Percentiles rank a stretch among this genome's conserved stretches.
phyloP scores from a whole-genome alignment of 2,888 invertebrate species.

The Orgyia antiqua region DNA sequence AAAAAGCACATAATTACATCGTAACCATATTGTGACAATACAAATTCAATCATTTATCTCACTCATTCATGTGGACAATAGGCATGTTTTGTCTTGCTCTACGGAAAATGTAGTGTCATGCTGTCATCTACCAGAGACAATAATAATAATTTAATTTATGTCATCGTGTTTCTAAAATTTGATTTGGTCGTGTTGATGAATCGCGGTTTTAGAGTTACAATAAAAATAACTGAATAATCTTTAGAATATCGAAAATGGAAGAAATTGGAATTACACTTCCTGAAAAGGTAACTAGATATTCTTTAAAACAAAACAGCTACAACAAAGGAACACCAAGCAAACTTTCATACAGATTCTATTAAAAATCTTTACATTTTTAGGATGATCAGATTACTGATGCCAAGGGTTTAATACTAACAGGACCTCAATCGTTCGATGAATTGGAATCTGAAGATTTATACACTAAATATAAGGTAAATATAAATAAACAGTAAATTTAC shows the following conservation, averaged over 20 bases:
- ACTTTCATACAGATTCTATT: not conserved
- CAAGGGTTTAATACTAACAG: constrained; percentile 82
- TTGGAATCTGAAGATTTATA: constrained; percentile 95
- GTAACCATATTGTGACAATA: too few relatives aligned
- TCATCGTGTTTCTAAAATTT: not conserved
- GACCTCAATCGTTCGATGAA: constrained; percentile 86
- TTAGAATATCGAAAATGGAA: constrained; percentile 81
- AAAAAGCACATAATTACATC: too few relatives aligned
- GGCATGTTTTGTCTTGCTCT: not conserved
- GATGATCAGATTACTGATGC: constrained; percentile 81
- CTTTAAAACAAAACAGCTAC: not conserved
- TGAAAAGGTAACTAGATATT: constrained; percentile 82
- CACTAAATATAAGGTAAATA: constrained; percentile 92
- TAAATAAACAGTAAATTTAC: too few relatives aligned
- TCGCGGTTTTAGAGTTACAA: constrained; percentile 86
- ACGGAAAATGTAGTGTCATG: not conserved
- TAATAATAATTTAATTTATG: not conserved
- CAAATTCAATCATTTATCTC: too few relatives aligned
- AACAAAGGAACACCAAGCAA: not conserved
- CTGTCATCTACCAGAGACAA: not conserved
- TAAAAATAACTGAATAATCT: constrained; percentile 80
- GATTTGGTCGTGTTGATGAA: constrained; percentile 82
- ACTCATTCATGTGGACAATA: too few relatives aligned
- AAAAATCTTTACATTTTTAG: constrained; percentile 37
- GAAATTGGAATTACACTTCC: constrained; percentile 88